Evolutionary conservation across 2,797 vertebrate genomes (phyloP).

Genomic region (Margarornis squamiger): DNA sequence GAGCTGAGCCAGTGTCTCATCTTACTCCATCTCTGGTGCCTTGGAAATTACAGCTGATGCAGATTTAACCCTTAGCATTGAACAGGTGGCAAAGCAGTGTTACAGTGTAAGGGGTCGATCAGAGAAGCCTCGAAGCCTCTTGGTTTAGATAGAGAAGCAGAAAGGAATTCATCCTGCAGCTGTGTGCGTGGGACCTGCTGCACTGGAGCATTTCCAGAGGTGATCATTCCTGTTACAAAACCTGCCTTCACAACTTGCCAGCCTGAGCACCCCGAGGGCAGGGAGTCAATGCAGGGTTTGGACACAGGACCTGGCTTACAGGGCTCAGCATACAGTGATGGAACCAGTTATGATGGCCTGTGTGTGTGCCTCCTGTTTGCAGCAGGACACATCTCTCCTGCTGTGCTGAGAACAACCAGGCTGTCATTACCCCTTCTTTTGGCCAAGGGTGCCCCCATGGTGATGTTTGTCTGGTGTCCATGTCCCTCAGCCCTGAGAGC

Average conservation of each 20-base stretch:
- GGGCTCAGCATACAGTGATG: not conserved
- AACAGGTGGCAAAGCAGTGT: not conserved
- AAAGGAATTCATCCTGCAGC: not conserved
- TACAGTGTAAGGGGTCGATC: rapidly evolving
- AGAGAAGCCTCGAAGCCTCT: not conserved
- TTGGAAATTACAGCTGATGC: conserved; percentile 51
- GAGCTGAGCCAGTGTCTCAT: not conserved
- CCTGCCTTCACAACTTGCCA: not conserved
- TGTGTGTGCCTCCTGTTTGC: not conserved
- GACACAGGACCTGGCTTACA: rapidly evolving
- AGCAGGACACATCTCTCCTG: not conserved
- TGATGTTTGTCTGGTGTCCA: no score
- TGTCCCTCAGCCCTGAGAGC: not conserved
- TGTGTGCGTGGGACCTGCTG: not conserved
- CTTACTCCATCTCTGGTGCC: conserved; percentile 70
- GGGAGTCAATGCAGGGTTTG: not conserved
- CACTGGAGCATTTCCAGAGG: not conserved
- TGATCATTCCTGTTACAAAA: not conserved
- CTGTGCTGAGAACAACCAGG: not conserved
- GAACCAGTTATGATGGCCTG: not conserved
- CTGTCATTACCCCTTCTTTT: rapidly evolving
- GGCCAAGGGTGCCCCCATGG: not conserved
- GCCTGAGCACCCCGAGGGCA: rapidly evolving
- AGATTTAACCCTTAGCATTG: not conserved
- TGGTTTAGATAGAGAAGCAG: not conserved